Base-by-base conservation (phyloP, 2,113 vertebrate species). In the Pungitius pungitius region DNA sequence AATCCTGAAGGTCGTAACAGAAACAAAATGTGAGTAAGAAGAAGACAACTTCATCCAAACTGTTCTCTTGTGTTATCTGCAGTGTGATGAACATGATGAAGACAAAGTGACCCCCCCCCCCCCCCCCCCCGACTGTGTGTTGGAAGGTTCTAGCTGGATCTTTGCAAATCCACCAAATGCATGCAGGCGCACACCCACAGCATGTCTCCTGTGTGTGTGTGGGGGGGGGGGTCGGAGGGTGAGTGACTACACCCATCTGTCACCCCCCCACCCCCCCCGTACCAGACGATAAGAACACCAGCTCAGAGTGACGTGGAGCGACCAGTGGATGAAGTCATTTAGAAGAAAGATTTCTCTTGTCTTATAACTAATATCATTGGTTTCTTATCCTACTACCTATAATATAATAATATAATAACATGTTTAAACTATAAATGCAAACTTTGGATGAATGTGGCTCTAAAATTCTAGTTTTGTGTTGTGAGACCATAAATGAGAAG, bases 161-260 rank as follows among this genome's bases (percentile, higher is more conserved):
- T 87, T 66, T 77, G 65, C 77, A 89, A 87, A 87, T 89, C 87
- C 83, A 71, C 81, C 52, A 55, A 84, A 84, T 76, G 58, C 80
- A 89, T 89, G 68, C 83, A 60, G 75, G 67, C 78, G 73, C 87
- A 89, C 83, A 84, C 60, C 70, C 83, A 68, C 80, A 76, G 60
- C 61, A 45, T 26, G 82, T 84, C 80, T 63, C 73, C 77, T 75
- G 58, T 83, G 72, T 35, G 22, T n/a, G 47, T 68, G 69, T 72
- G 69, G 59, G 18, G 73, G 65, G 49, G 78, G 58, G 55, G 22
- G 69, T 68, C 26, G 13, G 69, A 60, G 73, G 81, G 69, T 14
- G 47, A 56, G 64, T n/a, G 30, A 66, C 78, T 51, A 63, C 81
- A 67, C 66, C 81, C 84, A 80, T 82, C 81, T 84, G 81, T 80